Base-by-base conservation (phyloP, 2,797 vertebrate species). In the Molothrus aeneus region DNA sequence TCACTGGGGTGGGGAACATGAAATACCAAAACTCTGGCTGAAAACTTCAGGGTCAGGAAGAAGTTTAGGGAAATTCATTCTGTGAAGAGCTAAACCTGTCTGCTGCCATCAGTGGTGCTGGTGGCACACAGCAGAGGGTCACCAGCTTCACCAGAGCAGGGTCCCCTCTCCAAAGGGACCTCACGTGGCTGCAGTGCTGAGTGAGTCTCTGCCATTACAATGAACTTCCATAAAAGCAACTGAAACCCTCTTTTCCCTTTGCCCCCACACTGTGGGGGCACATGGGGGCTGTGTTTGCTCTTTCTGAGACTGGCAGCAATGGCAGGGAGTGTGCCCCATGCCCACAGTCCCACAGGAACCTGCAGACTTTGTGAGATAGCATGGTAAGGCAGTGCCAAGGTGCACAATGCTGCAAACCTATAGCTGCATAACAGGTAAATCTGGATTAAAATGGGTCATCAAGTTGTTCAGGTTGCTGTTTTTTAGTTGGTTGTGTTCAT, bases 31-130 rank as follows among this genome's bases (percentile, higher is more conserved):
- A 31, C 75, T 68, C 71, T 0, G 6, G 22, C 34, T 0, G 6
- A 53, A 95, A 94, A 69, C 69, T 78, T 57, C 83, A 96, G 87
- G 92, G 93, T 87, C 93, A 77, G 63, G 42, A 77, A 66, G 45
- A 71, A 75, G 29, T 63, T 66, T 31, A 59, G 56, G 40, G 56
- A 86, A 91, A 81, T 17, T 12, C 0, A 0, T 60, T 75, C n/a
- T 17, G 9, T n/a, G 15, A n/a, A 73, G 80, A 45, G 7, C 10
- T 11, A 7, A 43, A 47, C 3, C 11, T 50, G 3, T 71, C 48
- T 51, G 34, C 34, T 51, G 31, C 68, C 31, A 9, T 29, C 1
- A 1, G 11, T 3, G 1, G 42, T 45, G 45, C 26, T 3, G 2
- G 40, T 14, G 42, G 59, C 51, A 22, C n/a, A 26, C 2, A 0